Evolutionary conservation across 2,113 vertebrate genomes (phyloP), one percentile per base, ranked within the genome.

Genomic region (Tupaia tana): DNA sequence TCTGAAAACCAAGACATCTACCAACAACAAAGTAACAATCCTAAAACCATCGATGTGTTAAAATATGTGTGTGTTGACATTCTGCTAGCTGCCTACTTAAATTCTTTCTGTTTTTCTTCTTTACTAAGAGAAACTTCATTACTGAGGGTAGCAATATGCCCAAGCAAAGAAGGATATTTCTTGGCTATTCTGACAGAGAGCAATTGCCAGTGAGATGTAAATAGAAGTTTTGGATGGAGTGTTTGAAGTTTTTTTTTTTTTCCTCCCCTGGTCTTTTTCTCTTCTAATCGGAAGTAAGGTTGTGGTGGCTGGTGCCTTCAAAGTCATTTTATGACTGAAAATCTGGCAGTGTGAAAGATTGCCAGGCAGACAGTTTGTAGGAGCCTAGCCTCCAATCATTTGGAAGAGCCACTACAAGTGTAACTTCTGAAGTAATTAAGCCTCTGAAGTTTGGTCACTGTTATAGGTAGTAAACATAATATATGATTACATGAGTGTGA

Each of bases 221-320:
- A 75, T 25, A 59, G 52, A 87, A 58, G 58, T 67, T 86, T 34
- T 9, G 18, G 58, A 63, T 29, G 79, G 22, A 82, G 63, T 15
- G 90, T 80, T 86, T 69, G 18, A 95, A 70, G 58, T 43, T 90
- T 9, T 29, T 67, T 61, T 58, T 67, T 59, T 29, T 67, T 61
- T 58, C 61, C 52, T 25, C 56, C 54, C 27, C 25, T 77, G 34
- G 56, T 71, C 54, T 86, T 96, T 64, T 67, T 16, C 27, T 71
- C 90, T 95, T 43, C 67, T 89, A 73, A 83, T 66, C 29, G 78
- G 64, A 78, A 83, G 58, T n/a, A 59, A 83, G 58, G 52, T 66
- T 56, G 27, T 82, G 80, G 34, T 31, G 11, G 54, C 4, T 79
- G 64, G 29, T 1, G 12, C 34, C 77, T 75, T 24, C 16, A 75